A percentile compares a stretch with the other conserved stretches of the same genome.
phyloP scores from a whole-genome alignment of 1,140 invertebrate species.

The Platorchestia sp. region DNA sequence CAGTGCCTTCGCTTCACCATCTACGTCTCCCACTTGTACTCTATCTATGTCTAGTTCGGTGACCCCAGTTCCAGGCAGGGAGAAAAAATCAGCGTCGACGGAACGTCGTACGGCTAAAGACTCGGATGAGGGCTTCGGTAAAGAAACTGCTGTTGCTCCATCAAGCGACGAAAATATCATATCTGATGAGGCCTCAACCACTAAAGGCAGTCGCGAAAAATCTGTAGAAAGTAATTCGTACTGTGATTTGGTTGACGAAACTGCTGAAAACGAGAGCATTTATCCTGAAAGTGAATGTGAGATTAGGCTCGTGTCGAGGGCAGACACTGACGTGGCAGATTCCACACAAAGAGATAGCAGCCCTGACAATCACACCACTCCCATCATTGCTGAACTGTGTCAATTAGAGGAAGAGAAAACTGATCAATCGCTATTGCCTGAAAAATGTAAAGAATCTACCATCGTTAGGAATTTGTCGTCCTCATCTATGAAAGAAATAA shows the following conservation, averaged over 20 bases:
- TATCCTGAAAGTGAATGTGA: conserved; percentile 48
- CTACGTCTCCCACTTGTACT: conserved; percentile 60
- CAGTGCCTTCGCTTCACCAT: conserved; percentile 60
- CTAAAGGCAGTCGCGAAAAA: not conserved
- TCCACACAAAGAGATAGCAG: conserved; percentile 17
- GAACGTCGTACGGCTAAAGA: conserved; percentile 11
- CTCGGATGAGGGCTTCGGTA: conserved; percentile 38
- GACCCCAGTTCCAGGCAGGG: conserved; percentile 60
- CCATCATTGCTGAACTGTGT: conserved; percentile 30
- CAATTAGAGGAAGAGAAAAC: not conserved
- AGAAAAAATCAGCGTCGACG: conserved; percentile 8
- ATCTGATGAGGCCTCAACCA: not conserved
- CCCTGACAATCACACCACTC: conserved; percentile 5
- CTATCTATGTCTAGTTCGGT: conserved; percentile 63
- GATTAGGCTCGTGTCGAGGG: not conserved
- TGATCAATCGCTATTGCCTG: not conserved
- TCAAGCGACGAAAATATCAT: conserved; percentile 2
- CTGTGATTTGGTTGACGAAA: not conserved
- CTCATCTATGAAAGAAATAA: conserved; percentile 36
- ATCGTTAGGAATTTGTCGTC: conserved; percentile 1
- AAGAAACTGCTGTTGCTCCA: not conserved
- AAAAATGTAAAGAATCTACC: not conserved
- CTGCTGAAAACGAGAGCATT: conserved; percentile 31
- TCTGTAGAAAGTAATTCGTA: not conserved
- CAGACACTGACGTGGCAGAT: conserved; percentile 14